phyloP scores from a whole-genome alignment of 92 coral and sea anemone genomes.

The Ricordea florida region DNA sequence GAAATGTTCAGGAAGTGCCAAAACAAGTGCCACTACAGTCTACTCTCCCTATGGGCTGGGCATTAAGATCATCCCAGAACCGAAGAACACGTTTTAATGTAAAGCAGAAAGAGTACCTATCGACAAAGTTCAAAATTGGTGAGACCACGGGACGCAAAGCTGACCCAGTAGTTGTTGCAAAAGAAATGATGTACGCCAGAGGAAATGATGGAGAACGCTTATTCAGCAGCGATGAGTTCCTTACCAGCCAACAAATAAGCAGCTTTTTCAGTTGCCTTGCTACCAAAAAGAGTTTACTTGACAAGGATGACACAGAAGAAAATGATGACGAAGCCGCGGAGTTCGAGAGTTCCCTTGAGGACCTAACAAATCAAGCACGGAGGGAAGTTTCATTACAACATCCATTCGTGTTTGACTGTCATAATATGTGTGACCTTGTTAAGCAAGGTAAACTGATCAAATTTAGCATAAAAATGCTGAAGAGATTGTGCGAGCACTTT shows the following conservation, averaged over 20 bases:
- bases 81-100: background rate
- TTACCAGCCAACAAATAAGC: slow-evolving; percentile 29
- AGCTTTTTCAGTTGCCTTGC: slow-evolving; percentile 38
- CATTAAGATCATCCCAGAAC: background rate
- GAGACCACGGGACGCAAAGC: slow-evolving; percentile 37
- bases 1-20: too few species aligned
- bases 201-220: slow-evolving; percentile 2
- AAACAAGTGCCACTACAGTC: too few species aligned
- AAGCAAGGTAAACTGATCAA: slow-evolving; percentile 28
- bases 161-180: slow-evolving; percentile 10
- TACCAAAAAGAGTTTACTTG: slow-evolving; percentile 10
- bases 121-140: slow-evolving; percentile 5
- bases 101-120: slow-evolving; percentile 25
- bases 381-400: slow-evolving; percentile 32
- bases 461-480: slow-evolving; percentile 27
- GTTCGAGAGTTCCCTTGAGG: slow-evolving; percentile 2
- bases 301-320: background rate
- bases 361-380: background rate
- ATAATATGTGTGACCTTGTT: slow-evolving; percentile 33
- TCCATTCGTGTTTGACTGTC: slow-evolving; percentile 34
- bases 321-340: slow-evolving; percentile 6
- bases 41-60: too few species aligned
- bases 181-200: slow-evolving; percentile 7
- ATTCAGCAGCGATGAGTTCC: slow-evolving; percentile 11
- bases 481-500: slow-evolving; percentile 29